Evolutionary conservation across 2,888 invertebrate genomes (phyloP).

Genomic region (Lepidochitona cinerea): DNA sequence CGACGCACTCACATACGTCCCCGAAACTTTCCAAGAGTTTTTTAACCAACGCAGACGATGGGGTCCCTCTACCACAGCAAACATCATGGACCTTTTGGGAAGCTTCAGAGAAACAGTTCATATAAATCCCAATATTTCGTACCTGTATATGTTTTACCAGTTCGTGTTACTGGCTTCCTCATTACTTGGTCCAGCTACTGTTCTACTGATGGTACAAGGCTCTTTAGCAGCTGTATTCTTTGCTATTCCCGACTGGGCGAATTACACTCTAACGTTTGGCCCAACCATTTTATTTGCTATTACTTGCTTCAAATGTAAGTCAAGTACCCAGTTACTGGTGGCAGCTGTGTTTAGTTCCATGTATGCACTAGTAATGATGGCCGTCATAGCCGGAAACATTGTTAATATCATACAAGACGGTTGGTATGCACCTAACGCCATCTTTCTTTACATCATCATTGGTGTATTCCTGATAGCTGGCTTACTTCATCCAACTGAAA

Average conservation of each 20-base stretch:
- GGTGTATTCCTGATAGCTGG: slow-evolving; percentile 97
- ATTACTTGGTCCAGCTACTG: slow-evolving; percentile 41
- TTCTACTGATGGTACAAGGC: slow-evolving; percentile 34
- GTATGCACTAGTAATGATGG: slow-evolving; percentile 99
- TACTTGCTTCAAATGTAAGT: slow-evolving; percentile 91
- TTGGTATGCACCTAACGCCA: slow-evolving; percentile 38
- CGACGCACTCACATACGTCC: slow-evolving; percentile 97
- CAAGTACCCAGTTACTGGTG: slow-evolving; percentile 83
- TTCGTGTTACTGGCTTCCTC: slow-evolving; percentile 44
- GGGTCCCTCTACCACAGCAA: slow-evolving; percentile 99
- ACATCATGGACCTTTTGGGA: slow-evolving; percentile 89
- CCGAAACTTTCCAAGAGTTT: slow-evolving; percentile 96
- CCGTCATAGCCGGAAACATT: slow-evolving; percentile 97
- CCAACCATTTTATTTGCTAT: slow-evolving; percentile 93
- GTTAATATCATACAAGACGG: slow-evolving; percentile 97
- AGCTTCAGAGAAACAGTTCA: slow-evolving; percentile 94
- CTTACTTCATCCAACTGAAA: slow-evolving; percentile 92
- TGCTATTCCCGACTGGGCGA: slow-evolving; percentile 79
- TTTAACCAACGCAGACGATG: slow-evolving; percentile 98
- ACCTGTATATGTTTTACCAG: slow-evolving; percentile 65
- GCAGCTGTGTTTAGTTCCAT: slow-evolving; percentile 77
- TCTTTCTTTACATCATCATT: slow-evolving; percentile 75
- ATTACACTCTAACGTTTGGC: slow-evolving; percentile 92
- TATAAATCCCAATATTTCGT: slow-evolving; percentile 96
- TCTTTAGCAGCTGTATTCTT: slow-evolving; percentile 32